Evolutionary conservation across 2,888 invertebrate genomes (phyloP).

Genomic region (Alsophila aescularia): DNA sequence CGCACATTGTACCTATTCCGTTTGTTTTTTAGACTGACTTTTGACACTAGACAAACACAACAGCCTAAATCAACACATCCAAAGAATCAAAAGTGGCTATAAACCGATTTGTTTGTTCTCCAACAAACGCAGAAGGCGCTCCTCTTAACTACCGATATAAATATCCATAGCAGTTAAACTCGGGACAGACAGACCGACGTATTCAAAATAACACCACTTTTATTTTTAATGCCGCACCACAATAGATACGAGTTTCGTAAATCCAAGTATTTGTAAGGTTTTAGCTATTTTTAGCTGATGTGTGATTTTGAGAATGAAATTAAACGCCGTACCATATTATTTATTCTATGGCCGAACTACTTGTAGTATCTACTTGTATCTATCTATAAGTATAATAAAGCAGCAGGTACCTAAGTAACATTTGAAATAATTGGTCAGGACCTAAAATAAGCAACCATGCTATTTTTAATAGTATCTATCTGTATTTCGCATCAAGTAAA

Average conservation of each 20-base stretch:
- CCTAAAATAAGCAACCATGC: no score
- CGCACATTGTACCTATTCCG: no score
- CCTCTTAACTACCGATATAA: slow-evolving; percentile 55
- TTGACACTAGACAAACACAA: slow-evolving; percentile 17
- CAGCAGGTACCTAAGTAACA: no score
- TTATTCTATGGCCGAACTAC: no score
- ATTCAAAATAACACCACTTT: slow-evolving; percentile 60
- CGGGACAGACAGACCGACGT: slow-evolving; percentile 59
- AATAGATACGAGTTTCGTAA: slow-evolving; percentile 51
- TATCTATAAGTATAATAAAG: no score
- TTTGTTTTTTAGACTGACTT: no score
- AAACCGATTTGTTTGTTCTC: slow-evolving; percentile 57
- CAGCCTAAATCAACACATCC: slow-evolving; percentile 32
- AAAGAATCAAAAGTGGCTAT: slow-evolving; percentile 43
- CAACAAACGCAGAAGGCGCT: slow-evolving; percentile 55
- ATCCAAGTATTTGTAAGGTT: slow-evolving; percentile 27
- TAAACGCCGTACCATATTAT: background rate
- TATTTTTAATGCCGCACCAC: slow-evolving; percentile 59
- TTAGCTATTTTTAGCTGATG: slow-evolving; percentile 9
- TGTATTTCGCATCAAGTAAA: no score
- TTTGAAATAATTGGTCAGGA: no score
- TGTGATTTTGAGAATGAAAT: slow-evolving; percentile 3
- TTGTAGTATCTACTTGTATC: no score
- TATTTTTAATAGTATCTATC: no score
- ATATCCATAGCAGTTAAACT: slow-evolving; percentile 62